Conservation (phyloP, 2,888 invertebrate species). For the Eutolmus rufibarbis region DNA sequence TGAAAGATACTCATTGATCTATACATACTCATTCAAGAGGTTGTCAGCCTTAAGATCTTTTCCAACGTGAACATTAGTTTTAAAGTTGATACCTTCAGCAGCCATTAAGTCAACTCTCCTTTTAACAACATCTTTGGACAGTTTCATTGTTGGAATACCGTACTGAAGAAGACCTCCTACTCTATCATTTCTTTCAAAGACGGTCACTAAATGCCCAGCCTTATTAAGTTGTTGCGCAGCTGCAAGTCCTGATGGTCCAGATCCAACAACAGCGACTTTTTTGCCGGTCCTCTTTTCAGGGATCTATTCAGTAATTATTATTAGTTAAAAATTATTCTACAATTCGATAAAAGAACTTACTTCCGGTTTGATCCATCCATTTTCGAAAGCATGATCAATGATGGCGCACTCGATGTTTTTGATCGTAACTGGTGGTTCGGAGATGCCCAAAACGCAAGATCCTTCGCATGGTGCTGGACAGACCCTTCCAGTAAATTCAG, state of each 20-base stretch:
- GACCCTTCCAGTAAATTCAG: constrained; percentile 94
- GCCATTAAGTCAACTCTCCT: constrained; percentile 85
- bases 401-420: constrained; percentile 99
- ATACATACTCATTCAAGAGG: constrained; percentile 68
- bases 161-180: constrained; percentile 95
- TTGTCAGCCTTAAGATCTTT: constrained; percentile 84
- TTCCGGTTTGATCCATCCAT: constrained; percentile 91
- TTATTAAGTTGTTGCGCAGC: constrained; percentile 95
- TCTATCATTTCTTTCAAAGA: constrained; percentile 96
- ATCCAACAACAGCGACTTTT: constrained; percentile 88
- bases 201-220: constrained; percentile 95
- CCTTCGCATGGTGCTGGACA: constrained; percentile 99
- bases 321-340: neutral
- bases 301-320: constrained; percentile 60
- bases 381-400: constrained; percentile 96
- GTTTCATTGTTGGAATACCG: constrained; percentile 99
- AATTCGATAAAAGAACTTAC: constrained; percentile 53
- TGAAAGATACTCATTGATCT: neutral
- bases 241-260: constrained; percentile 93
- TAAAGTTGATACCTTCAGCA: constrained; percentile 89
- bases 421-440: constrained; percentile 96
- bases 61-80: constrained; percentile 89
- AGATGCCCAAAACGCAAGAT: constrained; percentile 95
- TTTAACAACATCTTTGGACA: constrained; percentile 92
- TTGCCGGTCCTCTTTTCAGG: constrained; percentile 80